Evolutionary conservation across 2,888 invertebrate species (phyloP), one percentile per base, ranked within the genome.

Genomic region (Stictocephala bisonia): DNA sequence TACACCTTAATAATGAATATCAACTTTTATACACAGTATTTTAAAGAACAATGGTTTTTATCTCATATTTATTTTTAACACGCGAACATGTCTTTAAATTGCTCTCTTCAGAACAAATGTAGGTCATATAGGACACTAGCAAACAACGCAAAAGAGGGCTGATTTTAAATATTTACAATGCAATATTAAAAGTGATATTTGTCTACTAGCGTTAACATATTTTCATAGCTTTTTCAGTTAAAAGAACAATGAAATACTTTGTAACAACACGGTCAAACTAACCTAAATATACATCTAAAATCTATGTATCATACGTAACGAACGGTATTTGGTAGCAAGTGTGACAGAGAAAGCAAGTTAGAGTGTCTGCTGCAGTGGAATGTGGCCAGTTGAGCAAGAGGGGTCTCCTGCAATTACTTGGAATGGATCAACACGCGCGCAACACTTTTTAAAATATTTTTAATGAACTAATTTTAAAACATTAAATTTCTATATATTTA

Each of bases 221-320:
- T 69, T 70, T 70, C 68, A 73, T 70, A 70, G 60, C 69, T 31
- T 72, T 64, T 64, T 70, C 73, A 50, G 69, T 73, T 64, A 73
- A 73, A 68, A 70, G 73, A 73, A 73, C 73, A 53, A 70, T 73
- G 67, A 73, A 72, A 64, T 70, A 73, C 58, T 70, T 73, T 60
- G 69, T 73, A 73, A 70, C 64, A 77, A 78, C 78, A 79, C 74
- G 77, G 78, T 78, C 74, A 79, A 77, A 76, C 78, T 78, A 79
- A 77, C 77, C 78, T 78, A 79, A 77, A 77, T 78, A 77, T 78
- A 79, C 78, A 79, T 76, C 79, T 79, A 79, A 78, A 77, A 74
- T 76, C 79, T 79, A 79, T 72, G 73, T 78, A 79, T 78, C 60
- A 60, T 60, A 60, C 56, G 60, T 40, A 60, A 40, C 44, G 41